Percentiles rank a stretch among this genome's conserved stretches.
Conservation (phyloP, 2,797 vertebrate genomes). For the Typhlichthys subterraneus region DNA sequence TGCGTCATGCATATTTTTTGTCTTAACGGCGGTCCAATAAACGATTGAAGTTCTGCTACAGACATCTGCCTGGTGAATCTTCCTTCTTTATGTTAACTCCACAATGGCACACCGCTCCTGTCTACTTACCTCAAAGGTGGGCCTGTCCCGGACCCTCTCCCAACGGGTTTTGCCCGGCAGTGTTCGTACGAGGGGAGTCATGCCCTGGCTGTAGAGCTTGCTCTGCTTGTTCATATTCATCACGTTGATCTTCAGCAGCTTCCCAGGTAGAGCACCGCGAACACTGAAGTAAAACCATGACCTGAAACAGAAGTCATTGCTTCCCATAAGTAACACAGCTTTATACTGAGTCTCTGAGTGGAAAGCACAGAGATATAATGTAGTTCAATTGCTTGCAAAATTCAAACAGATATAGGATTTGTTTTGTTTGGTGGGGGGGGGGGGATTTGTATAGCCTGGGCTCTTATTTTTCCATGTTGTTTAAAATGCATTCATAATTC, state of each 20-base stretch:
- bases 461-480: too few species aligned
- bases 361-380: not conserved
- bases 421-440: too few species aligned
- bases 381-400: too few species aligned
- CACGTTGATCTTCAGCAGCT: constrained; percentile 92
- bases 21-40: too few species aligned
- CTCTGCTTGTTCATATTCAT: constrained; percentile 99
- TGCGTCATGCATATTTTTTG: too few species aligned
- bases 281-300: constrained; percentile 98
- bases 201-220: constrained; percentile 95
- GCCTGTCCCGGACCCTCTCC: constrained; percentile 91
- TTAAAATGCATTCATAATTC: too few species aligned
- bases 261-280: constrained; percentile 83
- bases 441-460: too few species aligned
- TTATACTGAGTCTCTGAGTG: not conserved
- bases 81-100: not conserved
- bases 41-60: too few species aligned
- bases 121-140: constrained; percentile 83
- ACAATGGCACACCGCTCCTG: not conserved
- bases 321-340: not conserved
- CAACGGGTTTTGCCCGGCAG: constrained; percentile 86
- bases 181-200: constrained; percentile 93
- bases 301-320: constrained; percentile 64
- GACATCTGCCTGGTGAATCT: too few species aligned
- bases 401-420: too few species aligned